Conservation (phyloP, 30 jellyfish, hydroid and myxozoan genomes). For the Cassiopea xamachana region DNA sequence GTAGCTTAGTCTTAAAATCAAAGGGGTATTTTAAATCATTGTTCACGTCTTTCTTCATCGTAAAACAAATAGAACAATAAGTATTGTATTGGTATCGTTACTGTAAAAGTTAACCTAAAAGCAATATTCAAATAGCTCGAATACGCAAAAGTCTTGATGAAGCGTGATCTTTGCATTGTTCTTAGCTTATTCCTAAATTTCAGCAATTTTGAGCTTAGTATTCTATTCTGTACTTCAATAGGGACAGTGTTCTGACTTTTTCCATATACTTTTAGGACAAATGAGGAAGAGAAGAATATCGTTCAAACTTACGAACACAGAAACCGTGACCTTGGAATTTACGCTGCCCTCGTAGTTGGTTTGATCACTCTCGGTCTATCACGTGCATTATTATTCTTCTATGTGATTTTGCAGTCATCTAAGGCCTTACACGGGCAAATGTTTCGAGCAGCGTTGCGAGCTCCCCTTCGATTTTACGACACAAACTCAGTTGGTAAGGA, state of each 20-base stretch:
- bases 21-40: too few relatives aligned
- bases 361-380: slow-evolving; percentile 74
- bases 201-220: too few relatives aligned
- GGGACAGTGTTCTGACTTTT: background rate
- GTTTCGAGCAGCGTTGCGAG: slow-evolving; percentile 83
- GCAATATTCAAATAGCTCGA: too few relatives aligned
- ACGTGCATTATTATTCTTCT: slow-evolving; percentile 75
- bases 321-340: slow-evolving; percentile 64
- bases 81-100: too few relatives aligned
- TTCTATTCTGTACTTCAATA: too few relatives aligned
- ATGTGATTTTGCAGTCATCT: slow-evolving; percentile 57
- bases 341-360: slow-evolving; percentile 67
- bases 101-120: too few relatives aligned
- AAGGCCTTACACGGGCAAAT: slow-evolving; percentile 74
- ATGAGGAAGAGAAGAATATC: slow-evolving; percentile 45
- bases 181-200: background rate
- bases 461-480: slow-evolving; percentile 88
- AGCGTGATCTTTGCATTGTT: background rate
- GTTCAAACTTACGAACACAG: slow-evolving; percentile 49
- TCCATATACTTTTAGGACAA: slow-evolving; percentile 54
- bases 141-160: too few relatives aligned
- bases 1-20: too few relatives aligned
- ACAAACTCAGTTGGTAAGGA: slow-evolving; percentile 84
- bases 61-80: too few relatives aligned
- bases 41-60: too few relatives aligned